Evolutionary conservation across 2,888 invertebrate species (phyloP), one percentile per base, ranked within the genome.

Genomic region (Cantharis rufa): DNA sequence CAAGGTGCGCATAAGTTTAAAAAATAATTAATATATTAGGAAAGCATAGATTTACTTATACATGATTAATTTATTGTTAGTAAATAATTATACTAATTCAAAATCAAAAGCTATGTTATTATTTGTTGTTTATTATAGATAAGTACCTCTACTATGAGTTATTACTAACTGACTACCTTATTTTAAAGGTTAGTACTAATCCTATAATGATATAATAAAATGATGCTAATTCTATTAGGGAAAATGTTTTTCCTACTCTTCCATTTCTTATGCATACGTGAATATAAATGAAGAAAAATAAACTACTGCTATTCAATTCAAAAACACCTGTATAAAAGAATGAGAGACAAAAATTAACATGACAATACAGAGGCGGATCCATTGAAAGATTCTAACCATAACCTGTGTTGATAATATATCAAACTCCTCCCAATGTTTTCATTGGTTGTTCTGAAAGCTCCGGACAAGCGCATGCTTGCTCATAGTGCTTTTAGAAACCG

Each of bases 321-420:
- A 84, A 87, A 88, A 88, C 88, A 88, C 88, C 88, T 88, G 88
- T 87, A 88, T 84, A 87, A 87, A 86, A 86, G 86, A 84, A 85
- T 83, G 85, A 86, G 87, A 87, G 87, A 88, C 86, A 88, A 87
- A 88, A 87, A 88, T 88, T 87, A 87, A 86, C 88, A 88, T 87
- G 82, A 88, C 87, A 88, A 88, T 86, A 81, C 84, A 81, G 77
- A 84, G 88, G 88, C 87, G 88, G 85, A 80, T 80, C 84, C 84
- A 83, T 82, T 84, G 83, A 84, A 82, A 84, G 82, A 85, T 87
- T 84, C 85, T 85, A 84, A 86, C 84, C 87, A 86, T 86, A 87
- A 87, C 86, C 86, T 85, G 84, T 82, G 82, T 82, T 85, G 85
- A 87, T 87, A 88, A 87, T 85, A 84, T 82, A 72, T 75, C 71